Conservation (phyloP, 2,797 vertebrate genomes). For the Garrulus glandarius region DNA sequence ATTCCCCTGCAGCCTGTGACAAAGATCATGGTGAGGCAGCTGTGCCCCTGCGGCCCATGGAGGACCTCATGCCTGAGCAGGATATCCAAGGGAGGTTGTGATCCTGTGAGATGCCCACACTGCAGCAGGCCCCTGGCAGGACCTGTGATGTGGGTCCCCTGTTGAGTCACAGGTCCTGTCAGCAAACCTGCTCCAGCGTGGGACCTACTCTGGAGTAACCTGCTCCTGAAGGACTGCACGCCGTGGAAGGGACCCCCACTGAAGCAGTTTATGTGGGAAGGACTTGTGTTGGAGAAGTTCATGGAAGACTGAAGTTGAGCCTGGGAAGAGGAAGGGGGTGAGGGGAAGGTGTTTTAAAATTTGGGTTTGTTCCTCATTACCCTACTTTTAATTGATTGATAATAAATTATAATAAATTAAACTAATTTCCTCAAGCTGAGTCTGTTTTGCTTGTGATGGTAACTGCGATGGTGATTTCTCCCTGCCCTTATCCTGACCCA, state of each 20-base stretch:
- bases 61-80: background rate
- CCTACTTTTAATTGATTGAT: background rate
- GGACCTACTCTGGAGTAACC: background rate
- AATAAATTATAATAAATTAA: background rate
- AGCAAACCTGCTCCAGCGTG: background rate
- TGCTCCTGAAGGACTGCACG: background rate
- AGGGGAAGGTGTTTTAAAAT: background rate
- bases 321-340: background rate
- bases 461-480: background rate
- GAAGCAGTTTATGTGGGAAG: background rate
- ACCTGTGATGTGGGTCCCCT: rapidly evolving
- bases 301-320: background rate
- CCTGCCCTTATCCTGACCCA: background rate
- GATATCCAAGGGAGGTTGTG: background rate
- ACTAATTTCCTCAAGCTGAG: background rate
- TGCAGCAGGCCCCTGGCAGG: background rate
- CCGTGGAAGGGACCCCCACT: background rate
- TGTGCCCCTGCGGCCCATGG: background rate
- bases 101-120: background rate
- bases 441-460: background rate
- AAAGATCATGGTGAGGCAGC: background rate
- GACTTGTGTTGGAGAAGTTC: background rate
- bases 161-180: background rate
- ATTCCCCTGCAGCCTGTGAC: background rate
- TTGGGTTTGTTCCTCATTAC: background rate